A percentile compares a stretch with the other conserved stretches of the same genome.
Conservation (phyloP, 2,113 vertebrate species). For the Gymnocephalus cernua region DNA sequence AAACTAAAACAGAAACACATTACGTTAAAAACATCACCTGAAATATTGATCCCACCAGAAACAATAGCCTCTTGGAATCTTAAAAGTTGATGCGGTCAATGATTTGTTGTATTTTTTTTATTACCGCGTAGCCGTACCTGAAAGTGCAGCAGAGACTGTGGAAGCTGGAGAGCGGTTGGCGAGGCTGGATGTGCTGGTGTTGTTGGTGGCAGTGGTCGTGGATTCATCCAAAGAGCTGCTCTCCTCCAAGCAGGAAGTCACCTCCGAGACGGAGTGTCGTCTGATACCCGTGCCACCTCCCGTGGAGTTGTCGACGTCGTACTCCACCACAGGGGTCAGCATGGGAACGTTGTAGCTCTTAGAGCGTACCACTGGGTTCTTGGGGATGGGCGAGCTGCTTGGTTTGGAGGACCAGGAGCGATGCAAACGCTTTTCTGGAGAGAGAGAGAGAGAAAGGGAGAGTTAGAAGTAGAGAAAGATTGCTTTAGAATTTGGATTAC, state of each 20-base stretch:
- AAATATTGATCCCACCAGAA: not conserved
- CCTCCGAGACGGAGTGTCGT: constrained; percentile 93
- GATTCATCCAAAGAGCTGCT: constrained; percentile 69
- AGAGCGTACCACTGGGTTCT: constrained; percentile 93
- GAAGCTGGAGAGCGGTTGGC: constrained; percentile 42
- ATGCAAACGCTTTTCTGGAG: constrained; percentile 88
- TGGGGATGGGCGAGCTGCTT: constrained; percentile 78
- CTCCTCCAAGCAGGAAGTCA: constrained; percentile 91
- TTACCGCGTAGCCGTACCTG: constrained; percentile 35
- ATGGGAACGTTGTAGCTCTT: constrained; percentile 96
- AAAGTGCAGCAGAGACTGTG: constrained; percentile 60
- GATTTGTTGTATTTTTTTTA: not conserved
- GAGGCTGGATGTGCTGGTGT: constrained; percentile 37
- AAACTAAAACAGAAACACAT: not conserved
- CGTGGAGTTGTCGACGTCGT: constrained; percentile 78
- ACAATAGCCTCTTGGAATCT: not conserved
- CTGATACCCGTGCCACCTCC: constrained; percentile 80
- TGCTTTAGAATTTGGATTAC: not conserved
- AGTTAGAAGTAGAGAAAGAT: not conserved
- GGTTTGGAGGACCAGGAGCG: constrained; percentile 82
- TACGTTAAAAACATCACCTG: not conserved
- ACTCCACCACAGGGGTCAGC: constrained; percentile 92
- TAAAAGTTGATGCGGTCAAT: not conserved
- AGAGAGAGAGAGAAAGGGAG: not conserved
- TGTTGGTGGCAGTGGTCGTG: not conserved